Base-by-base conservation (phyloP, 2,888 invertebrate genomes). In the Platycheirus rosarum region DNA sequence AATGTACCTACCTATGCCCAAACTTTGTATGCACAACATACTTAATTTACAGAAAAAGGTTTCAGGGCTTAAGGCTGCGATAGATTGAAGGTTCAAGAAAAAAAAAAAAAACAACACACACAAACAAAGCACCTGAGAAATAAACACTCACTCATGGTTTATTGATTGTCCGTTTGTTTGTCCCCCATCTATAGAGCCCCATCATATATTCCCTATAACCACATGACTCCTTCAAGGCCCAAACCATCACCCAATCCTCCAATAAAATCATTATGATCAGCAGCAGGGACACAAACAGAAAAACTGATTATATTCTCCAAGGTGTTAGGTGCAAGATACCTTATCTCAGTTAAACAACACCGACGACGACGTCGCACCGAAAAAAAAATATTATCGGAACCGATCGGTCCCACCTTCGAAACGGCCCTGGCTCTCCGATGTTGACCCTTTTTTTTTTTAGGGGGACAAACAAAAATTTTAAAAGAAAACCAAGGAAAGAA, bases 131-230 rank as follows among this genome's bases (percentile, higher is more conserved):
- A 80, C 66, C 66, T 71, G 62, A 71, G 66, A 42, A 76, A 73
- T 82, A 77, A 71, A 77, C 71, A 77, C 73, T 63, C 77, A 73
- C 57, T 68, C 82, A 75, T 46, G 70, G 70, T 62, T 70, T 71
- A 71, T 77, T 66, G 77, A 77, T 76, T 76, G 77, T 82, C 66
- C 76, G 66, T 71, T 71, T 76, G 80, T 82, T 82, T 82, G 68
- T 49, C 68, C 18, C 63, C 55, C 63, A 46, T 37, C 40, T 18
- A n/a, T n/a, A 62, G 13, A 9, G 55, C 48, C 46, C 20, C 23
- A 26, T 13, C 7, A 5, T 26, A 26, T 13, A 35, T 16, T 20
- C 51, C 57, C 57, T 60, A 49, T 60, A 49, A 49, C 48, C 35
- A 35, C 13, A 11, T 51, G 68, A 18, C 40, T 48, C 62, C 66